Evolutionary conservation across 2,888 invertebrate genomes (phyloP).

Genomic region (Protonemura montana): DNA sequence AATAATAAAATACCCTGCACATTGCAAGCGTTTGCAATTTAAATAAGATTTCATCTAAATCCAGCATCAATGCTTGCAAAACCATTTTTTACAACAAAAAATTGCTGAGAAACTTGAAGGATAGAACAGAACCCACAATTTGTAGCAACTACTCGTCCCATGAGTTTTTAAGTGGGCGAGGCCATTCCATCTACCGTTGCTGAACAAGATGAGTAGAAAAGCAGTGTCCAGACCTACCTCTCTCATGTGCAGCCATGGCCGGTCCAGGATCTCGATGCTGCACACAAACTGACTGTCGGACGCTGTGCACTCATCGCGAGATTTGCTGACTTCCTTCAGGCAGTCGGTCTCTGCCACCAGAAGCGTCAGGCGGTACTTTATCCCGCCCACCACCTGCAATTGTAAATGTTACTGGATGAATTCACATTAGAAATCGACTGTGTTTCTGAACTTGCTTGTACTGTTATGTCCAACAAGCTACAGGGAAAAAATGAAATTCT

Average conservation of each 20-base stretch:
- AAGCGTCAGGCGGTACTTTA: slow-evolving; percentile 65
- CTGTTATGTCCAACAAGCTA: neutral
- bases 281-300: slow-evolving; percentile 61
- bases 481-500: neutral
- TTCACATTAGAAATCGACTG: neutral
- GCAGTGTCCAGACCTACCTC: slow-evolving; percentile 51
- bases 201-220: no score
- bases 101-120: no score
- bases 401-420: no score
- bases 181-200: no score
- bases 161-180: no score
- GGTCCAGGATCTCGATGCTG: slow-evolving; percentile 69
- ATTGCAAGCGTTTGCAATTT: no score
- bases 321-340: slow-evolving; percentile 53
- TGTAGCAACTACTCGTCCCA: no score
- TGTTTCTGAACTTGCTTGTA: neutral
- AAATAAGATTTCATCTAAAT: no score
- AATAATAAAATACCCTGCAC: no score
- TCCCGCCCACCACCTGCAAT: slow-evolving; percentile 66
- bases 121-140: no score
- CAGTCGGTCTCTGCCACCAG: slow-evolving; percentile 64
- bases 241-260: slow-evolving; percentile 68
- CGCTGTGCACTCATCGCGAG: slow-evolving; percentile 56
- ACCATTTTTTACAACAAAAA: no score
- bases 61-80: no score